Evolutionary conservation across 2,797 vertebrate species (phyloP).

Genomic region (Pseudochaenichthys georgianus): DNA sequence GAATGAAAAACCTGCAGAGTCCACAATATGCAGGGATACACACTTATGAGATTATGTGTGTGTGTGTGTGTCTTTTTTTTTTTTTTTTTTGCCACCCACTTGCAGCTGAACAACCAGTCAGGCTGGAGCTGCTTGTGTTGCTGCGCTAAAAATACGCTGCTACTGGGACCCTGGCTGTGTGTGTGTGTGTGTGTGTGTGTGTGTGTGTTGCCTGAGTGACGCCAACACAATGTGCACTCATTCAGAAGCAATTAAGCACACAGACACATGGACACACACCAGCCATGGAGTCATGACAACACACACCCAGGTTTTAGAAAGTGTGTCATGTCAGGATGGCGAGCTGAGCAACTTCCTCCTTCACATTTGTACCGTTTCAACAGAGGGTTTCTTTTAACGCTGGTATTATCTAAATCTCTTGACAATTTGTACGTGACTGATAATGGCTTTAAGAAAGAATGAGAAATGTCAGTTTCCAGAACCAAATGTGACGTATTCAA

Average conservation of each 20-base stretch:
- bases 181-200: slow-evolving; percentile 31
- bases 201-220: slow-evolving; percentile 36
- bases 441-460: no score
- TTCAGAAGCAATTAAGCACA: slow-evolving; percentile 39
- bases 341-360: neutral
- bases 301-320: slow-evolving; percentile 27
- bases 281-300: slow-evolving; percentile 33
- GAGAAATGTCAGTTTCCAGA: no score
- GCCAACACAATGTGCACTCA: slow-evolving; percentile 55
- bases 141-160: slow-evolving; percentile 74
- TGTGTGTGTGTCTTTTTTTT: no score
- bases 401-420: no score
- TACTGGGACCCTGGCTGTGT: slow-evolving; percentile 30
- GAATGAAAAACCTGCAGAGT: no score
- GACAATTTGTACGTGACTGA: no score
- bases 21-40: no score
- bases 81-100: no score
- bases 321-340: slow-evolving; percentile 38
- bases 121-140: slow-evolving; percentile 66
- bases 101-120: slow-evolving; percentile 36
- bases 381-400: no score
- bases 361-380: neutral
- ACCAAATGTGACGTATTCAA: no score
- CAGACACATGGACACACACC: slow-evolving; percentile 27
- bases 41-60: no score